Percentiles rank a stretch among this genome's conserved stretches.
These are phyloP conservation scores for Pediacus dermestoides DNA, from an alignment of 2,888 invertebrate genomes.

Conservation along the genomic window DNA sequence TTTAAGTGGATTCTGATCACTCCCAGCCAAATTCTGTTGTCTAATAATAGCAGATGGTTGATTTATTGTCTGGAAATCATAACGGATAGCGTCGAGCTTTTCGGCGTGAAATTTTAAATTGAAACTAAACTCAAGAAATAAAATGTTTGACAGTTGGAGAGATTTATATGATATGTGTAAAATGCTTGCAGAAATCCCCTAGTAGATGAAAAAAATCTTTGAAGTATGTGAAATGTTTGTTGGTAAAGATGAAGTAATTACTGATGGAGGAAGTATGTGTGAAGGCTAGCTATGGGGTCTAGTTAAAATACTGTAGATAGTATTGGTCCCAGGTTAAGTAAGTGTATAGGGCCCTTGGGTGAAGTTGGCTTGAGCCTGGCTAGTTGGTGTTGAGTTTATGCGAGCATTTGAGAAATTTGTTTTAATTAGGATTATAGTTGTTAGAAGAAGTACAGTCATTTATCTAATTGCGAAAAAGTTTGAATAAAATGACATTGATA, in stretches of 20 bases:
- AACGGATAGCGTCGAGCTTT: no score
- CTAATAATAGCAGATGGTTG: background rate
- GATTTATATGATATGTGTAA: no score
- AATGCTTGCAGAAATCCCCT: no score
- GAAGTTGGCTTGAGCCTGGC: conserved; percentile 13
- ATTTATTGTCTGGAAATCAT: no score
- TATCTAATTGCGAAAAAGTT: conserved; percentile 26
- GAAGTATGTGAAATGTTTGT: no score
- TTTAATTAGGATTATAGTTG: conserved; percentile 26
- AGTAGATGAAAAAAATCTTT: no score
- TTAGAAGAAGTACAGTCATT: conserved; percentile 24
- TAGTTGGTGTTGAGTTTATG: conserved; percentile 15
- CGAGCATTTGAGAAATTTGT: conserved; percentile 24
- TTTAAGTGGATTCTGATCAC: conserved; percentile 38
- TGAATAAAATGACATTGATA: conserved; percentile 25
- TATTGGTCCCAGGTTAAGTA: conserved; percentile 17
- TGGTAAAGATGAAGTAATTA: conserved; percentile 2
- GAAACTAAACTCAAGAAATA: no score
- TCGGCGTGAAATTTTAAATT: no score
- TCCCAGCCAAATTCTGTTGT: conserved; percentile 5
- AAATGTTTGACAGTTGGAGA: no score
- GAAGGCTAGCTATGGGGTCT: conserved; percentile 8
- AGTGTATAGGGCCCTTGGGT: conserved; percentile 14
- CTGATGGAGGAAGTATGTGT: no score
- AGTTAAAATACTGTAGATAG: conserved; percentile 18